Conservation (phyloP, 2,888 invertebrate genomes). For the Camptogramma bilineatum region DNA sequence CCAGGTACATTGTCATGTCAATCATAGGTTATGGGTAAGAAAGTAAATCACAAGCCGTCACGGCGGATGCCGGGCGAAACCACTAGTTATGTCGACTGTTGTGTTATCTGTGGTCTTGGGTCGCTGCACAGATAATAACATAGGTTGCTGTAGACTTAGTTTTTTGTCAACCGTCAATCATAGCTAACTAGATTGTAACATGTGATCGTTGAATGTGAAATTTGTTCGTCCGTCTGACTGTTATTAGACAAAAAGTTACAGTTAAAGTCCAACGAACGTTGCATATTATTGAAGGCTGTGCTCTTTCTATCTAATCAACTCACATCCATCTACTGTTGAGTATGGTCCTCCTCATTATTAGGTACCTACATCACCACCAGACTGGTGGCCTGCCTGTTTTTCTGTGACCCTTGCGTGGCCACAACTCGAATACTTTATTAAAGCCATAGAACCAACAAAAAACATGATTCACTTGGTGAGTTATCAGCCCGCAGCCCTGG, state of each 20-base stretch:
- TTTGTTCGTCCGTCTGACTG: constrained; percentile 19
- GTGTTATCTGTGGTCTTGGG: constrained; percentile 52
- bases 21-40: constrained; percentile 44
- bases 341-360: not conserved
- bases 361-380: not conserved
- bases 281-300: too few relatives aligned
- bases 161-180: constrained; percentile 76
- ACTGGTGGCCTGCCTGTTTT: too few relatives aligned
- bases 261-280: too few relatives aligned
- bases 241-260: too few relatives aligned
- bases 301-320: too few relatives aligned
- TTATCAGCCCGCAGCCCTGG: too few relatives aligned
- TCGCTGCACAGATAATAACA: constrained; percentile 61
- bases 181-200: constrained; percentile 48
- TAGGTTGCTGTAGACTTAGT: constrained; percentile 42
- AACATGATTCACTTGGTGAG: too few relatives aligned
- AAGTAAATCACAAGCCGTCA: constrained; percentile 50
- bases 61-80: constrained; percentile 53
- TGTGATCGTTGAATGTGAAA: constrained; percentile 12
- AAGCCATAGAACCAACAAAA: too few relatives aligned
- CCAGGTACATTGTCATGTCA: constrained; percentile 35
- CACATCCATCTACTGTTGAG: not conserved
- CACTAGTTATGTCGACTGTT: constrained; percentile 40
- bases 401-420: too few relatives aligned
- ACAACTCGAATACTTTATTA: too few relatives aligned